These are phyloP conservation scores for Calameuta pallipes DNA, from an alignment of 2,888 invertebrate genomes.

Conservation along the genomic window DNA sequence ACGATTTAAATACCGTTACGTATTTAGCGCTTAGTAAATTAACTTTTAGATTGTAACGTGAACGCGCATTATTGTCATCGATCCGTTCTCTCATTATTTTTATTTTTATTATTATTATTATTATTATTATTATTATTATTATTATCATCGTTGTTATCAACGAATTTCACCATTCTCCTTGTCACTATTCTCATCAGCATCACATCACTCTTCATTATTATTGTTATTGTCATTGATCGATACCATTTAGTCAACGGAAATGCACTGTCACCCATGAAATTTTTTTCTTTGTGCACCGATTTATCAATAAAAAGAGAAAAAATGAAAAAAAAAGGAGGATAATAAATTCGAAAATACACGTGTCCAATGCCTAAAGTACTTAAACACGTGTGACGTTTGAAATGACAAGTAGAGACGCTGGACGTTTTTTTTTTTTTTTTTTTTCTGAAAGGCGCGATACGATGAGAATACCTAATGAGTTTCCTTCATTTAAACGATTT, in stretches of 20 bases:
- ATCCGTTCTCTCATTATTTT: neutral
- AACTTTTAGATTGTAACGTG: constrained; percentile 42
- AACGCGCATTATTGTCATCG: constrained; percentile 1
- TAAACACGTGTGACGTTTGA: neutral
- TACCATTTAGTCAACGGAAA: neutral
- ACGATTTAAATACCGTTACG: constrained; percentile 51
- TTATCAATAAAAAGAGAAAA: neutral
- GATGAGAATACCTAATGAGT: neutral
- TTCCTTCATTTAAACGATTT: neutral
- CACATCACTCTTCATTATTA: neutral
- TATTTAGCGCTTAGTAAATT: constrained; percentile 61
- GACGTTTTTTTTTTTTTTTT: neutral
- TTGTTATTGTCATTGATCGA: constrained; percentile 3
- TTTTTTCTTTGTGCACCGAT: neutral
- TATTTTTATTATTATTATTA: neutral
- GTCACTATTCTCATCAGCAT: neutral
- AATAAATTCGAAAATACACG: neutral
- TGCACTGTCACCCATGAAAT: neutral
- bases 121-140: neutral
- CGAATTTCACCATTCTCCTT: neutral
- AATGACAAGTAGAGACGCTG: neutral
- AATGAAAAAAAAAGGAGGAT: neutral
- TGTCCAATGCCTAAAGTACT: neutral
- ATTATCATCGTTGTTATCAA: neutral
- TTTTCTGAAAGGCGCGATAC: neutral